phyloP scores from a whole-genome alignment of 2,797 vertebrate genomes.

The Pangasius djambal region DNA sequence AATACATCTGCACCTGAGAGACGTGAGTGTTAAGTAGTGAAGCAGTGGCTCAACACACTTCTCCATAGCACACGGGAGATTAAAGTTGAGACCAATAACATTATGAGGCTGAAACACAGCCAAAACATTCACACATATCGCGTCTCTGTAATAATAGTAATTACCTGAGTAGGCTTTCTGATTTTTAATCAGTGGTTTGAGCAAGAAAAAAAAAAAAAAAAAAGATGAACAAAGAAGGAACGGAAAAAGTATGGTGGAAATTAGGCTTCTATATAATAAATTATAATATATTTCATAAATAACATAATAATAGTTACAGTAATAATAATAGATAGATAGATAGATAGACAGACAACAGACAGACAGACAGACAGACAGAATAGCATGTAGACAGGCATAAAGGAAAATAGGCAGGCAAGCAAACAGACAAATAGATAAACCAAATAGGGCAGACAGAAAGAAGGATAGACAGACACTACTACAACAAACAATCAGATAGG shows the following conservation, averaged over 20 bases:
- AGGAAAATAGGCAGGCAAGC: not conserved
- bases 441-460: not conserved
- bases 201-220: not conserved
- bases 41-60: constrained; percentile 25
- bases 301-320: not conserved
- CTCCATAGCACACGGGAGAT: constrained; percentile 10
- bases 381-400: not conserved
- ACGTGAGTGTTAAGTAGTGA: constrained; percentile 27
- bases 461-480: not conserved
- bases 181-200: not conserved
- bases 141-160: constrained; percentile 8
- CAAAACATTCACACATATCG: not conserved
- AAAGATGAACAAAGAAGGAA: not conserved
- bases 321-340: not conserved
- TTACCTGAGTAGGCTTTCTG: not conserved
- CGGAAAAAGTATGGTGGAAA: not conserved
- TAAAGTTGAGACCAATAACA: not conserved
- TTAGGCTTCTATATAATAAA: not conserved
- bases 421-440: not conserved
- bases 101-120: not conserved
- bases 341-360: not conserved
- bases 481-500: not conserved
- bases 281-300: not conserved
- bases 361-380: not conserved
- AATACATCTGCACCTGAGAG: constrained; percentile 12